phyloP scores from a whole-genome alignment of 2,888 invertebrate species.

The Ichneumoninae sp. region DNA sequence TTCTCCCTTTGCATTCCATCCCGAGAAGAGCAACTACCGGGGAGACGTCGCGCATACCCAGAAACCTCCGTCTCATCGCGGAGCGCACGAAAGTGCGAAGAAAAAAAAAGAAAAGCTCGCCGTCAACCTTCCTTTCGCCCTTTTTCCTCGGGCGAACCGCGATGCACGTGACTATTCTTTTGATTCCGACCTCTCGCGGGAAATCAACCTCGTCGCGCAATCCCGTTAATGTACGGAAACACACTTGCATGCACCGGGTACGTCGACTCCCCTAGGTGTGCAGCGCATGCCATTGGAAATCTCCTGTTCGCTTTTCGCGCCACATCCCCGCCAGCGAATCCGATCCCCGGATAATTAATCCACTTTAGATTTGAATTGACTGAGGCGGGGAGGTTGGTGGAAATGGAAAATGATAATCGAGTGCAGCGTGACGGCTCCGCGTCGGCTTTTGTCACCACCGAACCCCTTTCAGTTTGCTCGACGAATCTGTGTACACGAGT shows the following conservation, averaged over 20 bases:
- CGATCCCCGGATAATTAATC: conserved; percentile 27
- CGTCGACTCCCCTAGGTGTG: neutral
- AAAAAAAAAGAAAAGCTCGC: neutral
- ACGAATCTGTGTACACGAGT: conserved; percentile 35
- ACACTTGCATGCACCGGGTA: neutral
- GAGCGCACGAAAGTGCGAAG: conserved; percentile 9
- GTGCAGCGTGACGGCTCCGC: conserved; percentile 19
- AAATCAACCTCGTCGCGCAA: neutral
- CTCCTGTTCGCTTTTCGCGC: too few relatives aligned
- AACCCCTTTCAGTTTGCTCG: conserved; percentile 29
- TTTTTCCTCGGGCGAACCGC: neutral
- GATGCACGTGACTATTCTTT: conserved; percentile 34
- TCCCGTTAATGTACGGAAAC: neutral
- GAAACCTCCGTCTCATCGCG: neutral
- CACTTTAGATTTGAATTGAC: conserved; percentile 37
- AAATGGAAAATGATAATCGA: conserved; percentile 41
- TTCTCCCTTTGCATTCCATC: conserved; percentile 61
- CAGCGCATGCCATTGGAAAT: neutral
- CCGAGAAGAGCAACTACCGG: conserved; percentile 42
- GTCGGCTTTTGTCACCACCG: neutral
- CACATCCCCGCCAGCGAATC: neutral
- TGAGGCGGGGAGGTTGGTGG: neutral
- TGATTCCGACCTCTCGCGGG: conserved; percentile 1
- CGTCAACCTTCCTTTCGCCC: neutral
- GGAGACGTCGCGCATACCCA: conserved; percentile 2